These are phyloP conservation scores for Drosophila orosa DNA, from an alignment of 1,140 invertebrate species.

Conservation along the genomic window DNA sequence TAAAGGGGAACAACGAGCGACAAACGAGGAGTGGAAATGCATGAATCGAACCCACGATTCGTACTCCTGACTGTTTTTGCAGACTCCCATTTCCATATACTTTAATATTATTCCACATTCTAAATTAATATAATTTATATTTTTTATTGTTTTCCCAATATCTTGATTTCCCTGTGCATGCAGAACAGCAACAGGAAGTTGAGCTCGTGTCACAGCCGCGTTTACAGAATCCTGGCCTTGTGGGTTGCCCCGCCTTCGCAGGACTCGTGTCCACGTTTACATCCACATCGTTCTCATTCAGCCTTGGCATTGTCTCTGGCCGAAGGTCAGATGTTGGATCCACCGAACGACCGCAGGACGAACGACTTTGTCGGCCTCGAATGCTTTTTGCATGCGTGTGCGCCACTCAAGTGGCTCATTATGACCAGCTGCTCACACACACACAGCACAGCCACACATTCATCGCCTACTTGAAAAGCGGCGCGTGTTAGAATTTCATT, in stretches of 20 bases:
- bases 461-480: slow-evolving; percentile 34
- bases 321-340: slow-evolving; percentile 54
- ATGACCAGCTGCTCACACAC: slow-evolving; percentile 30
- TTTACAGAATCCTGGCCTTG: slow-evolving; percentile 17
- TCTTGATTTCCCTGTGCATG: slow-evolving; percentile 6
- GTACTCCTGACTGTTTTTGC: background rate
- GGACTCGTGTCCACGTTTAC: slow-evolving; percentile 14
- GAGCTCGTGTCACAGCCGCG: slow-evolving; percentile 5
- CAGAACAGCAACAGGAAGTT: slow-evolving; percentile 68
- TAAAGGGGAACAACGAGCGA: slow-evolving; percentile 17
- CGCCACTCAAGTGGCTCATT: slow-evolving; percentile 63
- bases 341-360: slow-evolving; percentile 25
- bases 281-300: background rate
- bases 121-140: slow-evolving; percentile 1
- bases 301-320: slow-evolving; percentile 59
- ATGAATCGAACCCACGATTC: background rate
- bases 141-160: background rate
- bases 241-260: background rate
- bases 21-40: slow-evolving; percentile 57
- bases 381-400: slow-evolving; percentile 63
- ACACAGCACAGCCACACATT: slow-evolving; percentile 17
- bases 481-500: slow-evolving; percentile 75
- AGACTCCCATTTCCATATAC: background rate
- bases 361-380: slow-evolving; percentile 31
- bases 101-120: background rate